These are phyloP conservation scores for Pristis pectinata DNA, from an alignment of 2,797 vertebrate species.

Conservation along the genomic window DNA sequence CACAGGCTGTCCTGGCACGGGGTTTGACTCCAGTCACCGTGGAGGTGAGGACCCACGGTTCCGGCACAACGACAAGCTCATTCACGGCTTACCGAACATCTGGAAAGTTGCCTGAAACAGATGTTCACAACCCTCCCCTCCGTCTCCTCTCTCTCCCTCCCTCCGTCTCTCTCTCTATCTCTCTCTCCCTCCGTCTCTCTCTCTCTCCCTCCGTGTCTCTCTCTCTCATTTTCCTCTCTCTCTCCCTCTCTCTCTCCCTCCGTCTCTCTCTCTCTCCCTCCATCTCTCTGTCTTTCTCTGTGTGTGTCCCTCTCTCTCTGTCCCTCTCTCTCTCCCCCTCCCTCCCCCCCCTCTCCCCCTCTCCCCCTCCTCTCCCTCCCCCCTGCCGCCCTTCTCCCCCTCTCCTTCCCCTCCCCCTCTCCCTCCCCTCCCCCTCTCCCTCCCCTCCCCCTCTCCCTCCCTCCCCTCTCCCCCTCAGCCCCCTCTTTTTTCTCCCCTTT, in stretches of 20 bases:
- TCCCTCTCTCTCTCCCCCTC: not conserved
- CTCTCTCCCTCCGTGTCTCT: constrained; percentile 2
- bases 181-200: constrained; percentile 32
- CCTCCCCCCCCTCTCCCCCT: not conserved
- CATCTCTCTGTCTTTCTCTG: not conserved
- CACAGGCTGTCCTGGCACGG: too few relatives aligned
- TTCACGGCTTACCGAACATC: too few relatives aligned
- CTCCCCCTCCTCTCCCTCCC: constrained; percentile 36
- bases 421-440: not conserved
- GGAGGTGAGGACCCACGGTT: too few relatives aligned
- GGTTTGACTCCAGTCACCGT: too few relatives aligned
- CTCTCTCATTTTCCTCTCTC: constrained; percentile 26
- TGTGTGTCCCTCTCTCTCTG: not conserved
- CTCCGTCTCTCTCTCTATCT: not conserved
- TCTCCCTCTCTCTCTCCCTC: not conserved
- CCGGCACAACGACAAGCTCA: too few relatives aligned
- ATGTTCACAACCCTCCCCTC: too few relatives aligned
- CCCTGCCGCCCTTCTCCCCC: constrained; percentile 35
- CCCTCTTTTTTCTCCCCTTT: constrained; percentile 21
- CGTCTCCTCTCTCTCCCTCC: not conserved
- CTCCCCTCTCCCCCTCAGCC: not conserved
- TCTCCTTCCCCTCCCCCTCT: constrained; percentile 22
- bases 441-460: not conserved
- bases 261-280: not conserved
- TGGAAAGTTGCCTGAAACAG: too few relatives aligned